Evolutionary conservation across 2,888 invertebrate species (phyloP).

Genomic region (Oligia fasciuncula): DNA sequence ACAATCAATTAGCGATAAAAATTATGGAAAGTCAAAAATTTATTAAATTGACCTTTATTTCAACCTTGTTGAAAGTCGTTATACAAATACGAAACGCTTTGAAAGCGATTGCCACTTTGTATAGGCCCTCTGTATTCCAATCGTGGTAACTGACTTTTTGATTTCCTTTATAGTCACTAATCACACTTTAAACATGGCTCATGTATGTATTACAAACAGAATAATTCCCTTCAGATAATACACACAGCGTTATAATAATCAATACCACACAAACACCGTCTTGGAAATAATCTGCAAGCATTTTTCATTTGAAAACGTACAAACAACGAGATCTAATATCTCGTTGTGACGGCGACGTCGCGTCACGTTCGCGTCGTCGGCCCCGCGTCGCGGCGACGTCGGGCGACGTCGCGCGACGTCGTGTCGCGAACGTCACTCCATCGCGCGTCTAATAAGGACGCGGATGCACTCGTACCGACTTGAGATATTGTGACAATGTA

Average conservation of each 20-base stretch:
- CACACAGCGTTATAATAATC: slow-evolving; percentile 34
- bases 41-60: neutral
- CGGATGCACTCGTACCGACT: slow-evolving; percentile 60
- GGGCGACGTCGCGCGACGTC: slow-evolving; percentile 37
- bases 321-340: slow-evolving; percentile 66
- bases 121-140: neutral
- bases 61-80: neutral
- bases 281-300: slow-evolving; percentile 63
- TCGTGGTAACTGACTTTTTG: neutral
- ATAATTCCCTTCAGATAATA: neutral
- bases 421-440: slow-evolving; percentile 55
- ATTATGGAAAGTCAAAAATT: neutral
- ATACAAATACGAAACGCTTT: neutral
- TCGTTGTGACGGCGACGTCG: slow-evolving; percentile 58
- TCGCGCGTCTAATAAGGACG: slow-evolving; percentile 64
- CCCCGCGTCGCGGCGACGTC: slow-evolving; percentile 45
- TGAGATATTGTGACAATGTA: slow-evolving; percentile 63
- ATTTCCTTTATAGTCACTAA: neutral
- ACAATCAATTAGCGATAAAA: neutral
- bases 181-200: neutral
- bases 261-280: slow-evolving; percentile 38
- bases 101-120: neutral
- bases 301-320: slow-evolving; percentile 67
- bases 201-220: neutral
- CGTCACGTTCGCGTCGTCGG: slow-evolving; percentile 56